Conservation (phyloP, 1,140 invertebrate species). For the Stenopsyche tienmushanensis region DNA sequence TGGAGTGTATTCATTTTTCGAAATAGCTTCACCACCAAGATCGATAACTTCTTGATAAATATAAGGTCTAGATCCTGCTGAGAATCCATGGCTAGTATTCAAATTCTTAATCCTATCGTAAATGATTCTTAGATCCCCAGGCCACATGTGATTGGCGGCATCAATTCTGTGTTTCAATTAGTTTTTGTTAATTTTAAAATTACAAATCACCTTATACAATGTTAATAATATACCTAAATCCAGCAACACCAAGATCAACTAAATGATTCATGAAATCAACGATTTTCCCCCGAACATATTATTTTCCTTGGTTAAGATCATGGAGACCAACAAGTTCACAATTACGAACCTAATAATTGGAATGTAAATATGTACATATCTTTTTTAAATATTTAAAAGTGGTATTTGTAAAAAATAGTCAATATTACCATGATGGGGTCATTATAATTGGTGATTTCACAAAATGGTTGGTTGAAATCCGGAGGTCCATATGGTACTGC, state of each 20-base stretch:
- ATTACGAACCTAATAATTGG: conserved; percentile 65
- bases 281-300: conserved; percentile 68
- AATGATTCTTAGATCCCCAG: conserved; percentile 65
- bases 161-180: conserved; percentile 57
- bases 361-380: conserved; percentile 55
- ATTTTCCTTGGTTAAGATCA: conserved; percentile 65
- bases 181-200: neutral
- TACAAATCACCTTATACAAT: conserved; percentile 61
- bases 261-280: conserved; percentile 66
- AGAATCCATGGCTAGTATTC: conserved; percentile 61
- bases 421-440: neutral
- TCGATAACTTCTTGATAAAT: conserved; percentile 85
- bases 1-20: conserved; percentile 63
- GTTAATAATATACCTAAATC: conserved; percentile 59
- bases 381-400: conserved; percentile 16
- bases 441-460: conserved; percentile 47
- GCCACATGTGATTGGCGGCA: conserved; percentile 83
- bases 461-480: conserved; percentile 49
- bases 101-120: conserved; percentile 62
- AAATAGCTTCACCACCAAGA: conserved; percentile 68
- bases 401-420: too few species aligned
- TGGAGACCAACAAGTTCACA: conserved; percentile 69
- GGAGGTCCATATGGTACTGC: conserved; percentile 48
- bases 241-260: conserved; percentile 74
- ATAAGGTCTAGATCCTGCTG: conserved; percentile 59